Percentiles rank a stretch among this genome's conserved stretches.
These are phyloP conservation scores for Lanius ludovicianus DNA, from an alignment of 2,113 vertebrate genomes.

Conservation along the genomic window DNA sequence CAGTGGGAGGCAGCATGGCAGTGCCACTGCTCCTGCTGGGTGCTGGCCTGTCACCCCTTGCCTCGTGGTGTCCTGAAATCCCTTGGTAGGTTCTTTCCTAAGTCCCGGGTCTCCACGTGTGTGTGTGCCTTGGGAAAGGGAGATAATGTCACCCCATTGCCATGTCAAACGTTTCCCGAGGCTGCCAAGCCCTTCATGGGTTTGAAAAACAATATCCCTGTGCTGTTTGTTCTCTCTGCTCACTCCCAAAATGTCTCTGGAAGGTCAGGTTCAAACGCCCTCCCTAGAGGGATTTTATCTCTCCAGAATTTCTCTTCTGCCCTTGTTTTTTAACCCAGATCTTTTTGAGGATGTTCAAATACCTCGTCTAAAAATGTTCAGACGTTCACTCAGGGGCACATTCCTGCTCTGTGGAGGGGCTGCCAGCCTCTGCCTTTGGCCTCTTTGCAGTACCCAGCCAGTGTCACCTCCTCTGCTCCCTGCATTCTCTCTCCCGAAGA, in stretches of 20 bases:
- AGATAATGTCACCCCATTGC: constrained; percentile 11
- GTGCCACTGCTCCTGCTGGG: background rate
- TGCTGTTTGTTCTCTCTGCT: background rate
- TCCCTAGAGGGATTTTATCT: background rate
- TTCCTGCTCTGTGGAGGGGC: rapidly evolving
- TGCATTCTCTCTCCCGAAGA: rapidly evolving
- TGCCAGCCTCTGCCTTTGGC: background rate
- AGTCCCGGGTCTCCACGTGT: background rate
- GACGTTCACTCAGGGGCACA: rapidly evolving
- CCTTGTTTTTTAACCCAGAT: background rate
- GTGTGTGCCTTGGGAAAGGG: background rate
- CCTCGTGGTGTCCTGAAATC: background rate
- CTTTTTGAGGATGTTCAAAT: background rate
- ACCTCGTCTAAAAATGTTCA: background rate
- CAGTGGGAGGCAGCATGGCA: rapidly evolving
- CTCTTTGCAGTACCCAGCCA: background rate
- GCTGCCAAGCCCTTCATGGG: background rate
- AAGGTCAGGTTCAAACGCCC: background rate
- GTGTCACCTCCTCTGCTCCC: rapidly evolving
- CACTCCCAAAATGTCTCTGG: background rate
- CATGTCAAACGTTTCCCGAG: background rate
- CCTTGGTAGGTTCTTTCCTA: background rate
- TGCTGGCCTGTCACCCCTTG: background rate
- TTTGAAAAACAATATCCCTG: constrained; percentile 43
- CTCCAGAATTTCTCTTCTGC: background rate